These are phyloP conservation scores for Embidobia sp. DNA, from an alignment of 2,888 invertebrate genomes.

Conservation along the genomic window DNA sequence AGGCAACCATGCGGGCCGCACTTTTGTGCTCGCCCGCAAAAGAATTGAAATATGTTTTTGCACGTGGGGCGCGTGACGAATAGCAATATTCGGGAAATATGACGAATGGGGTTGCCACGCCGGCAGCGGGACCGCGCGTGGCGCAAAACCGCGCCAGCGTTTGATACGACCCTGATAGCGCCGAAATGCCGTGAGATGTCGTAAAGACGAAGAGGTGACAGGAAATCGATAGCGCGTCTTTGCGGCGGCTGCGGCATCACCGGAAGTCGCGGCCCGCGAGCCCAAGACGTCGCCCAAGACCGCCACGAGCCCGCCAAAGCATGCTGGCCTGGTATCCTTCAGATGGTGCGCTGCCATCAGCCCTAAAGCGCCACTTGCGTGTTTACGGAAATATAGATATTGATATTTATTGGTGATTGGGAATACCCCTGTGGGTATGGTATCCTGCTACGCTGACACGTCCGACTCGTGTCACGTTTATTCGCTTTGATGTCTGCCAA, in stretches of 20 bases:
- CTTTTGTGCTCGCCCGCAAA: conserved; percentile 8
- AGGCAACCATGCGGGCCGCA: conserved; percentile 66
- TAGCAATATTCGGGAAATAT: conserved; percentile 61
- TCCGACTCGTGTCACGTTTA: conserved; percentile 53
- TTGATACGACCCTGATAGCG: conserved; percentile 78
- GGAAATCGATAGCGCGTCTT: conserved; percentile 77
- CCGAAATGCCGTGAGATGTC: conserved; percentile 80
- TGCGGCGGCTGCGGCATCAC: conserved; percentile 19
- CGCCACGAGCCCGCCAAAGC: background rate
- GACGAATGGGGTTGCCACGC: conserved; percentile 41
- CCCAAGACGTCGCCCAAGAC: conserved; percentile 20
- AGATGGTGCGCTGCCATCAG: conserved; percentile 54
- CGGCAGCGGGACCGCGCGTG: conserved; percentile 1
- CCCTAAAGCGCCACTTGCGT: conserved; percentile 38
- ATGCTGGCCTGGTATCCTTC: conserved; percentile 61
- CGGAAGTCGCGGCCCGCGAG: conserved; percentile 44
- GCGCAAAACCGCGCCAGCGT: conserved; percentile 20
- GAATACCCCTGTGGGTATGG: conserved; percentile 48
- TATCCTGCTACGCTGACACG: conserved; percentile 61
- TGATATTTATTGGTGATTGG: conserved; percentile 64
- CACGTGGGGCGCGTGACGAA: conserved; percentile 45
- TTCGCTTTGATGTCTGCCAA: conserved; percentile 33
- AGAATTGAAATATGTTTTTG: conserved; percentile 40
- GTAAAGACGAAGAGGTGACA: conserved; percentile 80
- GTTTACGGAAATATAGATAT: conserved; percentile 62